A percentile compares a stretch with the other conserved stretches of the same genome.
phyloP scores from a whole-genome alignment of 2,113 vertebrate species.

The Cromileptes altivelis region DNA sequence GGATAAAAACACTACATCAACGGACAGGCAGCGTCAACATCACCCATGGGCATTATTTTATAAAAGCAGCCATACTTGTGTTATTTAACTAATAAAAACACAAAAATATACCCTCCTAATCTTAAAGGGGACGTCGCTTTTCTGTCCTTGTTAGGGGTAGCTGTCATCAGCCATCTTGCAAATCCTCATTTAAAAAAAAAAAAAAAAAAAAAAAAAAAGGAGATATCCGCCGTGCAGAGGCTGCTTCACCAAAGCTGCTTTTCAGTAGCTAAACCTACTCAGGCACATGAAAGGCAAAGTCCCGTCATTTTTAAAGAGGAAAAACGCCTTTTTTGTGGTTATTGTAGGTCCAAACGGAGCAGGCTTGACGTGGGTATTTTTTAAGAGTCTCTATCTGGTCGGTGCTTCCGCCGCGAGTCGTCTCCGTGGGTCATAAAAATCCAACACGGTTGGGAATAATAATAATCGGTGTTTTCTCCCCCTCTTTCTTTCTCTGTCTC shows the following conservation, averaged over 20 bases:
- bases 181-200: conserved; percentile 76
- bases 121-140: conserved; percentile 86
- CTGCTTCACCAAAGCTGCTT: conserved; percentile 61
- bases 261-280: conserved; percentile 59
- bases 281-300: conserved; percentile 33
- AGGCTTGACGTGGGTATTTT: conserved; percentile 47
- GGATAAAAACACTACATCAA: conserved; percentile 49
- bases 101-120: conserved; percentile 78
- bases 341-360: conserved; percentile 46
- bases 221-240: conserved; percentile 69
- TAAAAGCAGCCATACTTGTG: conserved; percentile 46
- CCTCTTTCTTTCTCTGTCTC: conserved; percentile 73
- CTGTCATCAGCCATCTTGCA: conserved; percentile 89
- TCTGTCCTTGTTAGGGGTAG: conserved; percentile 82
- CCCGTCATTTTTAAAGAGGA: conserved; percentile 4
- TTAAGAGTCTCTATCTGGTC: conserved; percentile 33
- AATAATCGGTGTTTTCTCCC: conserved; percentile 74
- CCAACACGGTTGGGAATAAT: conserved; percentile 76
- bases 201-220: conserved; percentile 49
- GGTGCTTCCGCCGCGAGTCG: conserved; percentile 51
- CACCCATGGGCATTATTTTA: conserved; percentile 27
- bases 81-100: conserved; percentile 49
- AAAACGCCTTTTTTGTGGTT: conserved; percentile 36
- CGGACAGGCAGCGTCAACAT: conserved; percentile 9
- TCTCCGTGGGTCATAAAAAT: conserved; percentile 66